Evolutionary conservation across 2,113 vertebrate genomes (phyloP).

Genomic region (Phoenicopterus ruber): DNA sequence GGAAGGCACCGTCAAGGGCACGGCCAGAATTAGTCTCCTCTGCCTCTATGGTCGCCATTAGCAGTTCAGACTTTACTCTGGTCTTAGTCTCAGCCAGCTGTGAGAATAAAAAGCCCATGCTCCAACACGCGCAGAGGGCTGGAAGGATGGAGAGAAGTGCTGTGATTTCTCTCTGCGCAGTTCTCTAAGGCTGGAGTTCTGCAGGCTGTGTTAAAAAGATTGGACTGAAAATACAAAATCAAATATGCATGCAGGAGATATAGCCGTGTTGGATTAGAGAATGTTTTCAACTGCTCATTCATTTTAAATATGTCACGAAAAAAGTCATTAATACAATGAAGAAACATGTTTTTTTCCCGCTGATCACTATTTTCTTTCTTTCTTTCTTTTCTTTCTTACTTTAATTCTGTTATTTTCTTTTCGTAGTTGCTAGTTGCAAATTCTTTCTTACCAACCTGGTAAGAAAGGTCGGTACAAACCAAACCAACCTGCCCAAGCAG

Average conservation of each 20-base stretch:
- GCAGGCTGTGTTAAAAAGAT: not conserved
- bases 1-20: not conserved
- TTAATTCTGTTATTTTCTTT: not conserved
- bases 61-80: not conserved
- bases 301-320: not conserved
- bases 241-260: not conserved
- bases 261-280: not conserved
- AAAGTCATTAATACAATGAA: not conserved
- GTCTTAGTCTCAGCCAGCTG: not conserved
- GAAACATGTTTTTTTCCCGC: not conserved
- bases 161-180: not conserved
- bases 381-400: not conserved
- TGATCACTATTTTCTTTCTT: not conserved
- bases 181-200: not conserved
- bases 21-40: not conserved
- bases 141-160: not conserved
- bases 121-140: not conserved
- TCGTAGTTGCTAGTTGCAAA: not conserved
- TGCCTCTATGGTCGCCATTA: not conserved
- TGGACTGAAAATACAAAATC: not conserved
- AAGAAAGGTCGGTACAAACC: not conserved
- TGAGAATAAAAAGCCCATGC: not conserved
- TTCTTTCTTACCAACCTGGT: not conserved
- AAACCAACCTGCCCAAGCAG: not conserved
- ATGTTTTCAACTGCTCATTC: not conserved